These are phyloP conservation scores for Artemisiospiza belli DNA, from an alignment of 2,113 vertebrate genomes.

Conservation along the genomic window DNA sequence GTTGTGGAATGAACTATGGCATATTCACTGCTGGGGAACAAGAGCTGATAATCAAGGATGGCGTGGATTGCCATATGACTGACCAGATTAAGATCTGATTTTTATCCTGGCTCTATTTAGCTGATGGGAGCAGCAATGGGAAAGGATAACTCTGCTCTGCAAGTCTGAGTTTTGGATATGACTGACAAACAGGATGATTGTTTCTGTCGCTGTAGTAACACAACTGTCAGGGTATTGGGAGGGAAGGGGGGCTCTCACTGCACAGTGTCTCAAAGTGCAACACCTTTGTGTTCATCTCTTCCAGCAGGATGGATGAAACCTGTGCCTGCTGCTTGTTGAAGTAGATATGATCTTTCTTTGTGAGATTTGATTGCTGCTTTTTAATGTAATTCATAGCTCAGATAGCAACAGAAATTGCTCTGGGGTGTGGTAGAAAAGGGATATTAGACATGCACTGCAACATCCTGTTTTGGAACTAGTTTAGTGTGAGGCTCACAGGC, in stretches of 20 bases:
- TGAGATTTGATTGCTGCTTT: neutral
- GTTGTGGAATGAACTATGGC: neutral
- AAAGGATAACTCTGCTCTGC: neutral
- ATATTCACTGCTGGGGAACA: neutral
- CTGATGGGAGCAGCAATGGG: neutral
- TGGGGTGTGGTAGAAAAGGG: constrained; percentile 61
- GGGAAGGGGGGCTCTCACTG: neutral
- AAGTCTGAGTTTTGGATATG: neutral
- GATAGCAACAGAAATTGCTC: constrained; percentile 38
- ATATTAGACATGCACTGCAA: constrained; percentile 63
- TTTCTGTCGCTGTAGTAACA: constrained; percentile 11
- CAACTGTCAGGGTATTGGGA: neutral
- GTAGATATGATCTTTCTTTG: neutral
- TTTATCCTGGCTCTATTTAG: neutral
- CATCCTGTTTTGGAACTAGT: constrained; percentile 62
- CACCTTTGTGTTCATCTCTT: neutral
- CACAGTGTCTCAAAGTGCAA: neutral
- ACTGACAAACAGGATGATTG: neutral
- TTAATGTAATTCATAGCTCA: constrained; percentile 19
- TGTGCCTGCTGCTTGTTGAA: neutral
- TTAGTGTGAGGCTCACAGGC: constrained; percentile 23
- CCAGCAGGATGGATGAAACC: neutral
- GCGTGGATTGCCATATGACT: neutral
- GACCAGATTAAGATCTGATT: constrained; percentile 16
- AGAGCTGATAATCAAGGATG: neutral